These are phyloP conservation scores for Ommatoiulus sabulosus DNA, from an alignment of 2,888 invertebrate species.

Conservation along the genomic window DNA sequence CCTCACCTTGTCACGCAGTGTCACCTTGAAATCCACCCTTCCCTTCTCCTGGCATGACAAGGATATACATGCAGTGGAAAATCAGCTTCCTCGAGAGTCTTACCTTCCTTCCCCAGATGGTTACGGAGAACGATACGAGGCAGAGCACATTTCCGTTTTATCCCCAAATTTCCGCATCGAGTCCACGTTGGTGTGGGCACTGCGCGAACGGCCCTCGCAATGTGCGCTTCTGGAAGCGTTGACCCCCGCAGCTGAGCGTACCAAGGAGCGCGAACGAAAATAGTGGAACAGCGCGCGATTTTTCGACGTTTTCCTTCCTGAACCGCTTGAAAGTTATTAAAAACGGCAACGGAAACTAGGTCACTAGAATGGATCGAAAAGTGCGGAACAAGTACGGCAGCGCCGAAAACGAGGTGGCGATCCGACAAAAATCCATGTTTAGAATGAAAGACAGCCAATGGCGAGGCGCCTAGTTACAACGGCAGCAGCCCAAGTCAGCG, in stretches of 20 bases:
- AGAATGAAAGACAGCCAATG: constrained; percentile 10
- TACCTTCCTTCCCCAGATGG: not conserved
- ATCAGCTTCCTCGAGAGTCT: not conserved
- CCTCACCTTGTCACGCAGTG: too few species aligned
- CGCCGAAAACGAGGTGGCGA: not conserved
- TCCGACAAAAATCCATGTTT: constrained; percentile 37
- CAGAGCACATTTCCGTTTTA: not conserved
- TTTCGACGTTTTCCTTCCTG: not conserved
- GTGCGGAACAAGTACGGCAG: not conserved
- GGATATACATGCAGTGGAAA: too few species aligned
- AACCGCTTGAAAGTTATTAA: not conserved
- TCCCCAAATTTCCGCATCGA: not conserved
- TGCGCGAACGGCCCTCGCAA: not conserved
- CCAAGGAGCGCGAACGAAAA: not conserved
- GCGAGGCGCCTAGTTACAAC: constrained; percentile 27
- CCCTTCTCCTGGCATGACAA: too few species aligned
- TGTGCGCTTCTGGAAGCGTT: not conserved
- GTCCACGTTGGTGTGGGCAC: not conserved
- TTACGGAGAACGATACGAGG: not conserved
- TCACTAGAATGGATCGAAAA: constrained; percentile 15
- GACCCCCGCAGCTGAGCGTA: not conserved
- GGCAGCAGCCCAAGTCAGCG: not conserved
- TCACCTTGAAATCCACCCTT: too few species aligned
- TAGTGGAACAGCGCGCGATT: not conserved
- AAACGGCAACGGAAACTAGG: constrained; percentile 18